Conservation (phyloP, 1,140 invertebrate species). For the Aphelenchoides besseyi region DNA sequence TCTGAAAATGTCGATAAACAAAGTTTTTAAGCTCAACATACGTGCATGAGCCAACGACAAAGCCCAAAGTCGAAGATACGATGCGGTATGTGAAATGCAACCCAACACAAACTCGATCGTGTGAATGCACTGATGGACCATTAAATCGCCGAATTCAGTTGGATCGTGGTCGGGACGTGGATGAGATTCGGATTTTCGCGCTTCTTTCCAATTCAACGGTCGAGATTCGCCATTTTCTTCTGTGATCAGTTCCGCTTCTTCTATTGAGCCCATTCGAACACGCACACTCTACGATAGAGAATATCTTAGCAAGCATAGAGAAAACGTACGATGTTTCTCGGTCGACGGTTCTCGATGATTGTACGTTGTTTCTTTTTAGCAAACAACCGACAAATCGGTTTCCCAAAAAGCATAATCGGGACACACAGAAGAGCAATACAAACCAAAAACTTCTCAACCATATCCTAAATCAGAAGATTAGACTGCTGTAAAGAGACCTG, state of each 20-base stretch:
- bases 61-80: constrained; percentile 91
- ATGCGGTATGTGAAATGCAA: constrained; percentile 91
- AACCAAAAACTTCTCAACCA: constrained; percentile 74
- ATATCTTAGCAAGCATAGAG: not conserved
- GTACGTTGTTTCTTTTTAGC: constrained; percentile 18
- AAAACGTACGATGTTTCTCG: not conserved
- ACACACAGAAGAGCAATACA: constrained; percentile 76
- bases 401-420: constrained; percentile 85
- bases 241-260: constrained; percentile 44
- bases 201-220: constrained; percentile 25
- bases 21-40: constrained; percentile 67
- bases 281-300: constrained; percentile 37
- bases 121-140: constrained; percentile 85
- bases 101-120: constrained; percentile 94
- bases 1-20: constrained; percentile 47
- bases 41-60: constrained; percentile 87
- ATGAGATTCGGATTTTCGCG: constrained; percentile 29
- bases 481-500: not conserved
- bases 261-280: constrained; percentile 34
- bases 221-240: constrained; percentile 26
- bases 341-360: constrained; percentile 7
- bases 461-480: constrained; percentile 67
- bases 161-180: constrained; percentile 21
- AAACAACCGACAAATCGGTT: constrained; percentile 68
- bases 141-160: constrained; percentile 76